These are phyloP conservation scores for cat (Felis catus) DNA, from an alignment of 2,113 vertebrate species.

Conservation along the genomic window F.catus_Fca126_mat1.0 CM031416.1:62603001-62603500, in stretches of 20 bases:
- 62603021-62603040: neutral
- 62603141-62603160: neutral
- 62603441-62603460: neutral
- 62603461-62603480: neutral
- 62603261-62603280: slow-evolving; percentile 28
- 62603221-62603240: slow-evolving; percentile 26
- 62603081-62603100: neutral
- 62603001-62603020: neutral
- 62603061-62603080: neutral
- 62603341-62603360: neutral
- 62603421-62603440: neutral
- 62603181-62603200: neutral
- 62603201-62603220: slow-evolving; percentile 12
- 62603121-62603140: neutral
- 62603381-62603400: neutral
- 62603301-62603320: slow-evolving; percentile 19
- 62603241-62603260: neutral
- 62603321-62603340: neutral
- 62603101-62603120: neutral
- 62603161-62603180: neutral
- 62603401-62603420: neutral
- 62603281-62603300: slow-evolving; percentile 34
- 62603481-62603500: neutral
- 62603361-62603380: neutral
- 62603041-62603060: neutral